Percentiles rank a stretch among this genome's conserved stretches.
Evolutionary conservation across 2,888 invertebrate genomes (phyloP).

Genomic region (Patella depressa): DNA sequence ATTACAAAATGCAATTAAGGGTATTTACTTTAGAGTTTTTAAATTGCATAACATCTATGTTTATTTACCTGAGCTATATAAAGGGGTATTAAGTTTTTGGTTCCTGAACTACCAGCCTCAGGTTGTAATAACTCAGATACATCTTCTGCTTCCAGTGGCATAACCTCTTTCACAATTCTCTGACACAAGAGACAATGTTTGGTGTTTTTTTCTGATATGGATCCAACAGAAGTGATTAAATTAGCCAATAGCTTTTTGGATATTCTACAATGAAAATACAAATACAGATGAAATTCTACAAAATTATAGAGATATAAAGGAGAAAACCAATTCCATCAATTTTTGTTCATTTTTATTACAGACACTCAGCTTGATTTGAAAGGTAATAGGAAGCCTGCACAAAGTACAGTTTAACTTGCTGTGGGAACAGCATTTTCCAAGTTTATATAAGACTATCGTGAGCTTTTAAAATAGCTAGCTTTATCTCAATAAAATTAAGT

Average conservation of each 20-base stretch:
- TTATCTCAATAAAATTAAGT: too few species aligned
- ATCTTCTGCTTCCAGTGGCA: slow-evolving; percentile 38
- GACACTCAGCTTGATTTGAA: too few species aligned
- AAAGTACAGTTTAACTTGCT: too few species aligned
- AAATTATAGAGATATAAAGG: background rate
- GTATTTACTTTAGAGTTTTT: too few species aligned
- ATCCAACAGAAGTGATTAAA: slow-evolving; percentile 39
- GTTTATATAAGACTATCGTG: too few species aligned
- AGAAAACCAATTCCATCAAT: too few species aligned
- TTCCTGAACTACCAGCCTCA: slow-evolving; percentile 13
- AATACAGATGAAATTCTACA: background rate
- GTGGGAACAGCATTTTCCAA: too few species aligned
- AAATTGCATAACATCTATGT: too few species aligned
- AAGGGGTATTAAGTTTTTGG: slow-evolving; percentile 33
- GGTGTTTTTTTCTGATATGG: slow-evolving; percentile 37
- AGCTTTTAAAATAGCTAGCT: too few species aligned
- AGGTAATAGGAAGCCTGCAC: too few species aligned
- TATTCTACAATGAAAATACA: slow-evolving; percentile 33
- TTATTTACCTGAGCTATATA: slow-evolving; percentile 40
- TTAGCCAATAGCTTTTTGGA: slow-evolving; percentile 41
- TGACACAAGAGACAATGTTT: slow-evolving; percentile 54
- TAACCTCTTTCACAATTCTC: slow-evolving; percentile 51
- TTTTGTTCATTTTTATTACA: too few species aligned
- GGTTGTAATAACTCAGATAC: slow-evolving; percentile 25
- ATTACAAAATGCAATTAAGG: too few species aligned